Evolutionary conservation across 1,140 invertebrate genomes (phyloP), one percentile per base, ranked within the genome.

Genomic region (Pogonomyrmex californicus): DNA sequence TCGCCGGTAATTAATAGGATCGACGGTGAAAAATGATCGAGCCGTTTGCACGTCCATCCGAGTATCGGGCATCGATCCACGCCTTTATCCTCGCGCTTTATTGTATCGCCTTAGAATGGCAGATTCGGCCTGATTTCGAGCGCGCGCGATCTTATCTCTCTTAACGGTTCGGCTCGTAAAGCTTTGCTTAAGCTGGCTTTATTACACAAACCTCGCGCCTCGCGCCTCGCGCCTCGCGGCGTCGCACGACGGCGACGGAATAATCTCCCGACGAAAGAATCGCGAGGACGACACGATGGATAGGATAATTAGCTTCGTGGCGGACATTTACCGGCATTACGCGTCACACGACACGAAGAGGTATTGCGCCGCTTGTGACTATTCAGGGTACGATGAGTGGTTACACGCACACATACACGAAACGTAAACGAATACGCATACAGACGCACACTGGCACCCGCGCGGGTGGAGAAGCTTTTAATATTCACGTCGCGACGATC

Each of bases 401-500:
- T 56, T 23, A 38, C 44, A 51, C 33, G 2, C 38, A 30, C 56
- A 36, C 23, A 23, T 23, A 23, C 23, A 23, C 23, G 23, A 23
- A 23, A 23, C 23, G 0, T 23, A 23, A 0, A 23, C 23, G 23
- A n/a, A n/a, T 23, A 0, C 23, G 23, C 23, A 23, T 23, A 12
- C 36, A 65, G 14, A 38, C 33, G 2, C 38, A 30, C 56, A 36
- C 23, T 17, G 1, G 6, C 0, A 0, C 44, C 4, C 49, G 10
- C 54, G 79, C 68, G 79, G 79, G 51, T 47, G 77, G 30, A 51
- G 47, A 33, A 62, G 60, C 36, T 70, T 86, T 93, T 92, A 91
- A 92, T 93, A 93, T 93, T 93, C 92, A 87, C 87, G 91, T 92
- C 91, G 88, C 90, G 92, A 89, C 92, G 91, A 94, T 94, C 93